Evolutionary conservation across 2,113 vertebrate species (phyloP).

Genomic region (Prunella himalayana): DNA sequence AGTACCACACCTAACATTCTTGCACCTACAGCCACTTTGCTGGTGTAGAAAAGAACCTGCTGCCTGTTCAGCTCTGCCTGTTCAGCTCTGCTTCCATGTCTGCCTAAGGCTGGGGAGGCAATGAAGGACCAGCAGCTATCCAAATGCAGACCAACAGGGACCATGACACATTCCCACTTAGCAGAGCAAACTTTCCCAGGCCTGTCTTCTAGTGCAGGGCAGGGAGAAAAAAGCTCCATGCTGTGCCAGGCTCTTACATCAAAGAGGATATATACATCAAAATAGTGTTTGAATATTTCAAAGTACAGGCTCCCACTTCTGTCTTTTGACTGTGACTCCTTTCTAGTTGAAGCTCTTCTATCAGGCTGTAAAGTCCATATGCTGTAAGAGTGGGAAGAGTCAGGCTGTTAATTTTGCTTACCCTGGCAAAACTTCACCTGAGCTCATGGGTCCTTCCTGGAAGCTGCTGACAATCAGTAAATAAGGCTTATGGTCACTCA

Average conservation of each 20-base stretch:
- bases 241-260: neutral
- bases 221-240: neutral
- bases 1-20: neutral
- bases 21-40: neutral
- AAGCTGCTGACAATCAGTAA: neutral
- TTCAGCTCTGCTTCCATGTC: neutral
- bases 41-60: neutral
- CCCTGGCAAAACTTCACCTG: neutral
- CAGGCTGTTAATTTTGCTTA: neutral
- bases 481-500: neutral
- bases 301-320: neutral
- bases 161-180: accelerated
- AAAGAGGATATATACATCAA: neutral
- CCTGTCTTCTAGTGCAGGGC: neutral
- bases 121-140: neutral
- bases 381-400: neutral
- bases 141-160: neutral
- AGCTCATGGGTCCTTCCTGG: neutral
- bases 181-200: neutral
- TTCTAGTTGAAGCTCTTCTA: neutral
- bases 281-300: neutral
- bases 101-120: neutral
- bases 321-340: neutral
- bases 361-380: neutral
- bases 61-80: neutral